These are phyloP conservation scores for Lanistes nyassanus DNA, from an alignment of 1,140 invertebrate genomes.

Conservation along the genomic window DNA sequence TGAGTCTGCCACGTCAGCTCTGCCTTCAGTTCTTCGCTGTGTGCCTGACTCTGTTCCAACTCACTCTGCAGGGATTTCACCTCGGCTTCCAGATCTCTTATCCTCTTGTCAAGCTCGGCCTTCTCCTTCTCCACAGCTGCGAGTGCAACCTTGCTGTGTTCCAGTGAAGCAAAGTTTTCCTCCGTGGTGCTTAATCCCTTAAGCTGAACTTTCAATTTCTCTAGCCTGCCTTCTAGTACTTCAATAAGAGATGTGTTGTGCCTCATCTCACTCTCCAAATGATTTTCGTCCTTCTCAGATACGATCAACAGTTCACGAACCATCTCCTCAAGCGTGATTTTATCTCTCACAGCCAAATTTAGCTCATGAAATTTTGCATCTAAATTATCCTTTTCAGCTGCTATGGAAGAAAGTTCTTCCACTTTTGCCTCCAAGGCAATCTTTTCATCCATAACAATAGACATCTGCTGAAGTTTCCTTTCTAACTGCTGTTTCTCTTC, in stretches of 20 bases:
- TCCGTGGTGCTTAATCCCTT: not conserved
- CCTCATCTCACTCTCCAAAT: no score
- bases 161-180: not conserved
- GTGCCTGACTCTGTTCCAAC: not conserved
- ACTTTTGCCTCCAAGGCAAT: conserved; percentile 12
- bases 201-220: not conserved
- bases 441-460: conserved; percentile 8
- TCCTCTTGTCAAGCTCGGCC: not conserved
- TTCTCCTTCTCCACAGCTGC: not conserved
- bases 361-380: conserved; percentile 3
- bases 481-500: conserved; percentile 5
- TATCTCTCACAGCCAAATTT: conserved; percentile 4
- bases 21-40: conserved; percentile 3
- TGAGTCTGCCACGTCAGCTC: conserved; percentile 24
- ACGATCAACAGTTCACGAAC: no score
- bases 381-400: conserved; percentile 8
- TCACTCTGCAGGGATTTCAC: not conserved
- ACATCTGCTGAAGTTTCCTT: conserved; percentile 14
- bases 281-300: no score
- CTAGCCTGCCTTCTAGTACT: not conserved
- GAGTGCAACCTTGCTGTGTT: not conserved
- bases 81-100: not conserved
- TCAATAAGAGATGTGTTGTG: no score
- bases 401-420: conserved; percentile 8
- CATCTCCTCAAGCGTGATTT: not conserved